phyloP scores from a whole-genome alignment of 2,888 invertebrate genomes.

The Eupsilia transversa region DNA sequence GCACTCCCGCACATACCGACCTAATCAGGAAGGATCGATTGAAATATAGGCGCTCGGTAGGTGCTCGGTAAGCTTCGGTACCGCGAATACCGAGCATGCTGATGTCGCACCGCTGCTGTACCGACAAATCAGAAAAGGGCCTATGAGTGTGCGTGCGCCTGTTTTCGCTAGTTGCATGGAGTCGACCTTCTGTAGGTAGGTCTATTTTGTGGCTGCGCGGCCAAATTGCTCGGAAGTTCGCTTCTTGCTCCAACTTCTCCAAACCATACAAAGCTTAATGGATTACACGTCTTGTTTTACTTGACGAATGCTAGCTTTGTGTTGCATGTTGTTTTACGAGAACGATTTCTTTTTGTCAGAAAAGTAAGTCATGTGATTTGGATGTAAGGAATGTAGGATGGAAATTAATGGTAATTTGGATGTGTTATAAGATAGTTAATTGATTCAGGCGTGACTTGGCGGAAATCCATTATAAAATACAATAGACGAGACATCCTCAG shows the following conservation, averaged over 20 bases:
- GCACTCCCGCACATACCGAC: too few species aligned
- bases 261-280: slow-evolving; percentile 72
- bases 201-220: slow-evolving; percentile 15
- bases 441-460: too few species aligned
- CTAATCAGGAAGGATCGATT: too few species aligned
- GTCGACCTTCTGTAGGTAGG: neutral
- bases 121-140: too few species aligned
- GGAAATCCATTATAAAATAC: too few species aligned
- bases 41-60: too few species aligned
- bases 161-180: neutral
- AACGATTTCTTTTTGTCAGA: slow-evolving; percentile 52
- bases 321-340: slow-evolving; percentile 50
- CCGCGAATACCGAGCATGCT: too few species aligned
- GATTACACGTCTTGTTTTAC: slow-evolving; percentile 70
- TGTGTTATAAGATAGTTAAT: too few species aligned
- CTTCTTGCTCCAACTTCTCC: slow-evolving; percentile 64
- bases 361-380: slow-evolving; percentile 45
- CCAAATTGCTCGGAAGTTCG: slow-evolving; percentile 71
- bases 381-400: slow-evolving; percentile 4
- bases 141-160: neutral
- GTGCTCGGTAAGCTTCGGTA: too few species aligned
- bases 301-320: slow-evolving; percentile 66
- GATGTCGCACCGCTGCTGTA: too few species aligned
- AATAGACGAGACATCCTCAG: too few species aligned
- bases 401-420: slow-evolving; percentile 30